Evolutionary conservation across 2,888 invertebrate genomes (phyloP).

Genomic region (Spatulosminthurus flaviceps): DNA sequence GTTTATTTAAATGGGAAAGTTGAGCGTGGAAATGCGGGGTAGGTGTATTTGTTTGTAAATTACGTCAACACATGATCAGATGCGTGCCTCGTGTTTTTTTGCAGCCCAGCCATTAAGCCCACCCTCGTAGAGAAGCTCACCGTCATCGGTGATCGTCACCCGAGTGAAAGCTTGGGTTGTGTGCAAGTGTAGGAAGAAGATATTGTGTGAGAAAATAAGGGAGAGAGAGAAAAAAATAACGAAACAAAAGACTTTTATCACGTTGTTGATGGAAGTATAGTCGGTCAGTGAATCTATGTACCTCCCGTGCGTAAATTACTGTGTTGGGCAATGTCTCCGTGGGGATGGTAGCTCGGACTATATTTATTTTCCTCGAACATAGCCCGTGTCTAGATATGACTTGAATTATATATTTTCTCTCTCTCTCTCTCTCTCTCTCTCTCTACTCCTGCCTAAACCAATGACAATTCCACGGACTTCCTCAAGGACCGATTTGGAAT

Average conservation of each 20-base stretch:
- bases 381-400: background rate
- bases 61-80: constrained; percentile 14
- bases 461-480: constrained; percentile 4
- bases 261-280: background rate
- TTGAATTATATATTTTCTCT: background rate
- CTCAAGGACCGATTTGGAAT: background rate
- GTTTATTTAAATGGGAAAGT: too few species aligned
- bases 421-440: too few species aligned
- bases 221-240: too few species aligned
- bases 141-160: constrained; percentile 7
- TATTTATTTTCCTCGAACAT: background rate
- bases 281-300: constrained; percentile 18
- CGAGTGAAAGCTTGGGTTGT: background rate
- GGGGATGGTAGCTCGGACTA: background rate
- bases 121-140: constrained; percentile 1
- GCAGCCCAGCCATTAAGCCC: background rate
- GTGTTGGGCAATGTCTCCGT: background rate
- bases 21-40: background rate
- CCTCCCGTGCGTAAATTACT: constrained; percentile 4
- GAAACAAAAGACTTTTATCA: background rate
- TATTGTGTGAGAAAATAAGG: constrained; percentile 1
- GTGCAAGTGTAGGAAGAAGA: background rate
- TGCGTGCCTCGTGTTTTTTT: background rate
- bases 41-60: background rate
- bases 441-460: too few species aligned